Evolutionary conservation across 2,888 invertebrate species (phyloP).

Genomic region (Gymnoscelis rufifasciata): DNA sequence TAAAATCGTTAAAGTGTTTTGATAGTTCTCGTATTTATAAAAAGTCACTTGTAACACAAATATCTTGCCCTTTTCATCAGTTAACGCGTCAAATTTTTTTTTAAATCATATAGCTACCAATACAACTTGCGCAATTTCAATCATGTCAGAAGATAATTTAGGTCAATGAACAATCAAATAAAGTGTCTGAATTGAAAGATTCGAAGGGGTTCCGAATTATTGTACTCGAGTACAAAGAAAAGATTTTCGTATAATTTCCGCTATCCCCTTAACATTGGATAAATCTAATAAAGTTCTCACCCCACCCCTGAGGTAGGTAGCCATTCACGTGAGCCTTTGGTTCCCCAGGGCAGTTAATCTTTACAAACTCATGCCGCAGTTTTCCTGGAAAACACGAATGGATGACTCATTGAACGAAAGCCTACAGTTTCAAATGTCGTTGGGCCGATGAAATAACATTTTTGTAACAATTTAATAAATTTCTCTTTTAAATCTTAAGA

Average conservation of each 20-base stretch:
- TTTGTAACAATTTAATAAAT: too few species aligned
- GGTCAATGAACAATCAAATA: background rate
- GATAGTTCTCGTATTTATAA: too few species aligned
- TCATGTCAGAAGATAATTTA: background rate
- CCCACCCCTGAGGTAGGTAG: background rate
- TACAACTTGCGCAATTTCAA: too few species aligned
- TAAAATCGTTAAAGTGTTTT: too few species aligned
- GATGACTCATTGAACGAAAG: conserved; percentile 50
- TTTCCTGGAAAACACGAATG: conserved; percentile 49
- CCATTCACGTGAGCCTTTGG: conserved; percentile 19
- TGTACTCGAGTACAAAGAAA: background rate
- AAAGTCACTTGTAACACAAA: too few species aligned
- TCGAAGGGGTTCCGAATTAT: background rate
- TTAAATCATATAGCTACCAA: too few species aligned
- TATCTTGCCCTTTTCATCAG: too few species aligned
- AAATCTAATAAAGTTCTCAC: conserved; percentile 9
- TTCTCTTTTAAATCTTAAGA: too few species aligned
- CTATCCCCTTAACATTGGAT: background rate
- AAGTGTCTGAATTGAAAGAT: too few species aligned
- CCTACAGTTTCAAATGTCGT: conserved; percentile 5
- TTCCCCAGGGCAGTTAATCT: conserved; percentile 48
- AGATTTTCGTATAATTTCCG: background rate
- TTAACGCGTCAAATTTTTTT: too few species aligned
- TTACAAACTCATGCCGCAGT: conserved; percentile 34
- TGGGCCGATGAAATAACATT: background rate